Evolutionary conservation across 2,797 vertebrate genomes (phyloP), one percentile per base, ranked within the genome.

Genomic region (Labroides dimidiatus): DNA sequence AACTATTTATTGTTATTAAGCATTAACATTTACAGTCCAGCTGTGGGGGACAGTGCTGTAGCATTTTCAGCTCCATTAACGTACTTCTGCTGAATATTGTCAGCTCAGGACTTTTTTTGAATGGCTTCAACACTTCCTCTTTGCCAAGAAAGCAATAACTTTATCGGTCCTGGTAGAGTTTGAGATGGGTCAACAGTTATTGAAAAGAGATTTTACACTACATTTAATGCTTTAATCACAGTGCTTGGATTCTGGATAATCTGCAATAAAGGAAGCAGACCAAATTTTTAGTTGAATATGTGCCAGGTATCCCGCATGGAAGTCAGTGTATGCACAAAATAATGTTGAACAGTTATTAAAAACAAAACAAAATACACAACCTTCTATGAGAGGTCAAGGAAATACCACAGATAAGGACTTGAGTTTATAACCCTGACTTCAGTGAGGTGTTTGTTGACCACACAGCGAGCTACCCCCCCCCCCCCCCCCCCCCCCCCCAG

Each of bases 381-480:
- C 68, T 81, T 74, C 39, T 48, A 24, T 52, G 60, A 78, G 84
- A 82, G 78, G 81, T 84, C 77, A 53, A 51, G 47, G 39, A 87
- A 87, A 84, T 77, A 53, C 51, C 60, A 75, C 55, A 67, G 27
- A 37, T 54, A 59, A 82, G 8, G 0, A 16, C 19, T 58, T 8
- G 50, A 58, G 80, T 78, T 68, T 81, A 80, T 85, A 77, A 84
- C 23, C 53, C 17, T 10, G 10, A 47, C 27, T 33, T 33, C 30
- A 21, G 48, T 55, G 49, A 63, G 49, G 47, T 67, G 59, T 49
- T 70, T 36, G 43, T 76, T 71, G 30, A 62, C 65, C 53, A 49
- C 50, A 65, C 51, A 44, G 67, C 14, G 23, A 50, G 45, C 4
- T 4, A 7, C 4, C 10, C 19, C 45, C 45, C 45, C 20, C n/a